A percentile compares a stretch with the other conserved stretches of the same genome.
Conservation (phyloP, 2,113 vertebrate genomes). For the Pipa parva region DNA sequence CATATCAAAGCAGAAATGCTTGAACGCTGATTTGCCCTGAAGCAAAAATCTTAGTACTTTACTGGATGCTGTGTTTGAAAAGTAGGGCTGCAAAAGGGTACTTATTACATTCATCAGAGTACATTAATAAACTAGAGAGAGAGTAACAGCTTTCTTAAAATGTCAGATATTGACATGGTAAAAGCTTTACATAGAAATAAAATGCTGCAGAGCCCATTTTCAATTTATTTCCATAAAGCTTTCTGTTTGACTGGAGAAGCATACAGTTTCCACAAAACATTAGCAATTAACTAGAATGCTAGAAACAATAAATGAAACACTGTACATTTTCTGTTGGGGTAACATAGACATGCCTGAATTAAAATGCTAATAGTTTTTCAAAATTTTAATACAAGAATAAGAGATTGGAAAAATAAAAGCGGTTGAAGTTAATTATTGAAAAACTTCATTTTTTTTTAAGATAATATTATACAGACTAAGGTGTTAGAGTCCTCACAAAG, state of each 20-base stretch:
- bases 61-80: conserved; percentile 54
- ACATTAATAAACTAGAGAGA: conserved; percentile 49
- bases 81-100: conserved; percentile 51
- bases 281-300: not conserved
- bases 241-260: not conserved
- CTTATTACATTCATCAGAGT: conserved; percentile 56
- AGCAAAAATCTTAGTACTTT: conserved; percentile 53
- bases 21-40: conserved; percentile 57
- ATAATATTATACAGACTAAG: no score
- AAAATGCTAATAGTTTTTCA: not conserved
- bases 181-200: conserved; percentile 41
- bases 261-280: not conserved
- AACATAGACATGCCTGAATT: not conserved
- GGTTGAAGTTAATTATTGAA: no score
- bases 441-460: no score
- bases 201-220: not conserved
- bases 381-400: no score
- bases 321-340: not conserved
- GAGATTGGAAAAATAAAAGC: no score
- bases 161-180: conserved; percentile 44
- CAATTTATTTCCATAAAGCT: not conserved
- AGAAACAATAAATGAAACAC: not conserved
- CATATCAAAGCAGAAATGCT: conserved; percentile 63
- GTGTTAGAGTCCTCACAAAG: no score
- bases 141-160: conserved; percentile 46